Evolutionary conservation across 2,113 vertebrate genomes (phyloP), one percentile per base, ranked within the genome.

Genomic region (Salvelinus alpinus): DNA sequence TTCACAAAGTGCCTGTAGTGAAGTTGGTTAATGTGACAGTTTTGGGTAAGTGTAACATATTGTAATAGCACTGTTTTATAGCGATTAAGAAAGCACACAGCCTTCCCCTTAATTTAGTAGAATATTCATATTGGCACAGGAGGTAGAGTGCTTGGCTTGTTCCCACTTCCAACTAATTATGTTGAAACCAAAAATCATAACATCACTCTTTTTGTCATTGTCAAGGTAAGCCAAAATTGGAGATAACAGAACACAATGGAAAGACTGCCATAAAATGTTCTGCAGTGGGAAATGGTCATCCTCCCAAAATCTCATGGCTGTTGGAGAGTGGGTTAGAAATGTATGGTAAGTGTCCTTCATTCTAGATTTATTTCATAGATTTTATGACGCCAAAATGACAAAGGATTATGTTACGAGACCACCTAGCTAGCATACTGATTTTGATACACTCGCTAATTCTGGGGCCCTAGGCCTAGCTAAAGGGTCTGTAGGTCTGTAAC

Each of bases 21-120:
- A 92, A 70, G 76, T 81, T 4, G 38, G 86, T 90, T 66, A 75
- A 89, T 72, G 86, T 94, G 48, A 91, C 84, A 0, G 92, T 94
- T 72, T 27, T 94, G 25, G 89, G 94, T 94, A 75, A 87, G 90
- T 78, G 71, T 27, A 48, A 13, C 20, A 16, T 31, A 16, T 8
- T n/a, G 9, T 44, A 44, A 44, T 44, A 44, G 18, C 66, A n/a
- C 18, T 44, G 66, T 67, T 13, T 62, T 9, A 9, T 62, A 16
- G 51, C 16, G 51, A 18, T 54, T 54, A 54, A 54, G 51, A 54
- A 18, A 54, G 38, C 51, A 54, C 1, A 54, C 4, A 54, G 51
- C 51, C 51, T 54, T 62, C 6, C 7, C 38, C n/a, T 62, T 8
- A 24, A 62, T n/a, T 62, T 13, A 22, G 59, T 62, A 24, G 59